Base-by-base conservation (phyloP, 1,140 invertebrate genomes). In the Magallana angulata region DNA sequence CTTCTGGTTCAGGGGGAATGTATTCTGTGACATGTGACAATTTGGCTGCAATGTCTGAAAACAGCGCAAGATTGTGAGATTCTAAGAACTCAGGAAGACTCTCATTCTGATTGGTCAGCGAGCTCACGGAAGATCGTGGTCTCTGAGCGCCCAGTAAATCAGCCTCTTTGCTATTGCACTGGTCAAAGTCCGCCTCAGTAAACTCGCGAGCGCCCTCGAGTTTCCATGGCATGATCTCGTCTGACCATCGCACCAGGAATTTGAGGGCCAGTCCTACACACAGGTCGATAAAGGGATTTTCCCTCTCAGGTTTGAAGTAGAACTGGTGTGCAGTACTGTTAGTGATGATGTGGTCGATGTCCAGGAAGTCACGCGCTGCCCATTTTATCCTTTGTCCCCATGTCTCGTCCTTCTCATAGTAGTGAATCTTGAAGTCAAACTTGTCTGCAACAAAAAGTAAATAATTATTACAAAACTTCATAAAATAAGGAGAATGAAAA, bases 251-350 rank as follows among this genome's bases (percentile, higher is more conserved):
- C 5, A 90, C 89, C 12, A 91, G 82, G 62, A 89, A 81, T 85
- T 91, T 91, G 4, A 90, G 18, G 56, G 88, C 90, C 14, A 91
- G 71, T n/a, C 89, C 89, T 7, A 91, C 88, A 87, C 91, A 91
- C 58, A 91, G 57, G 85, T 91, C 89, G 30, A 90, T 87, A 30
- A 90, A 81, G 18, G 90, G 24, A 30, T 87, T 84, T 9, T 90
- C 90, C 14, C 87, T 80, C 16, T 89, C 89, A 9, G 85, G 36
- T 59, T 87, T 87, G 60, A 91, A 85, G 60, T 89, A 84, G 18
- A 88, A 89, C 86, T 90, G 89, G 84, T 91, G 91, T 48, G 89
- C 91, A 24, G 91, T 91, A 68, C 91, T 91, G 88, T 91, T 91
- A 30, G 90, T 76, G 14, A 90, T 91, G 14, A 90, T 89, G 64